Evolutionary conservation across 2,888 invertebrate genomes (phyloP), one percentile per base, ranked within the genome.

Genomic region (Germaria angustata): DNA sequence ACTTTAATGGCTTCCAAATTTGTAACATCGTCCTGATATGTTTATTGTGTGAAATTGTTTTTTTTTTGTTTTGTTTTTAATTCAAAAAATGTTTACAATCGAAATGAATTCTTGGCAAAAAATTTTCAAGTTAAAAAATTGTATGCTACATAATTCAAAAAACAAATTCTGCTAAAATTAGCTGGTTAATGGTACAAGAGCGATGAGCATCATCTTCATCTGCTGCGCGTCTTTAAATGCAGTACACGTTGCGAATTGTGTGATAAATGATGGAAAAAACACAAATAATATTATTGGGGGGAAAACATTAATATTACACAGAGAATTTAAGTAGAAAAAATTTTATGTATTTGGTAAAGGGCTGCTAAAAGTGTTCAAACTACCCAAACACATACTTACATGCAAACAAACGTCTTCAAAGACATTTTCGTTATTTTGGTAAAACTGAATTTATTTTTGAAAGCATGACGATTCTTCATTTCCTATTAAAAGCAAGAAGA

Each of bases 401-500:
- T 20, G 24, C 4, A 22, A 6, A 44, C 20, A 32, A 32, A 51
- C 13, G 28, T 55, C 32, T 24, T 53, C 9, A 46, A 39, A 71
- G 46, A 22, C 11, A 22, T 46, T 72, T 65, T 46, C 2, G n/a
- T 57, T 55, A 11, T 49, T 65, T 78, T 32, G 71, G 55, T 59
- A 49, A 59, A 53, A 11, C n/a, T 80, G 0, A 24, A 28, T 55
- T 57, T 76, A 57, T 71, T 63, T 72, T 39, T 65, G 13, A 49
- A 44, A 53, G 53, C 68, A 28, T 61, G 68, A 65, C 49, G 71
- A 39, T 34, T 41, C 17, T 44, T 63, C 28, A 69, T 63, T 69
- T 53, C 53, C 53, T 39, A 32, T 13, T 28, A 28, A 28, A 28
- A 28, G 4, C 28, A 28, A 28, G 4, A 3, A 11, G 49, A 49